Conservation (phyloP, 1,140 invertebrate genomes). For the Tetramorium alpestre region DNA sequence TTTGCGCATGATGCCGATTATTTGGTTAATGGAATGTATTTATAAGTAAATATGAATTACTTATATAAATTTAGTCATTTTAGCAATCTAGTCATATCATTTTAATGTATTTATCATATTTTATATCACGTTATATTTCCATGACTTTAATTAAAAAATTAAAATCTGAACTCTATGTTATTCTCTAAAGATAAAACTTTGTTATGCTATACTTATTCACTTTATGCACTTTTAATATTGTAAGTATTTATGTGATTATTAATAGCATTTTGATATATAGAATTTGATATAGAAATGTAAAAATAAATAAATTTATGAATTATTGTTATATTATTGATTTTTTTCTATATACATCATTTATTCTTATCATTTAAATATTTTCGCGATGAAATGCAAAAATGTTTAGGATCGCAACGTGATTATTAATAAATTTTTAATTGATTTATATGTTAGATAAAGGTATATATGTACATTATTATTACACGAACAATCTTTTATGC, state of each 20-base stretch:
- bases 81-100: constrained; percentile 45
- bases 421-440: constrained; percentile 8
- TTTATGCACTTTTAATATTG: background rate
- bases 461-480: constrained; percentile 24
- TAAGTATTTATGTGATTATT: background rate
- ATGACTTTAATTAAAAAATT: background rate
- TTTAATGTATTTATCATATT: constrained; percentile 49
- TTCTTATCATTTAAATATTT: constrained; percentile 1
- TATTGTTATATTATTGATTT: background rate
- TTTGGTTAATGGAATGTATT: constrained; percentile 98
- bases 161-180: background rate
- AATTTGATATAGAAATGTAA: background rate
- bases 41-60: constrained; percentile 86
- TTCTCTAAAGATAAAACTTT: background rate
- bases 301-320: constrained; percentile 6
- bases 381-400: background rate
- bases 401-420: background rate
- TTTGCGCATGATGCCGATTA: constrained; percentile 98
- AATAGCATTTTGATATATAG: constrained; percentile 47
- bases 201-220: background rate
- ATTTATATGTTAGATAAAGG: constrained; percentile 1
- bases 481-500: background rate
- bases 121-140: constrained; percentile 38
- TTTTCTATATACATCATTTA: background rate
- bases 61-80: constrained; percentile 7